A percentile compares a stretch with the other conserved stretches of the same genome.
Evolutionary conservation across 1,140 invertebrate genomes (phyloP).

Genomic region (Eriocheir sinensis): DNA sequence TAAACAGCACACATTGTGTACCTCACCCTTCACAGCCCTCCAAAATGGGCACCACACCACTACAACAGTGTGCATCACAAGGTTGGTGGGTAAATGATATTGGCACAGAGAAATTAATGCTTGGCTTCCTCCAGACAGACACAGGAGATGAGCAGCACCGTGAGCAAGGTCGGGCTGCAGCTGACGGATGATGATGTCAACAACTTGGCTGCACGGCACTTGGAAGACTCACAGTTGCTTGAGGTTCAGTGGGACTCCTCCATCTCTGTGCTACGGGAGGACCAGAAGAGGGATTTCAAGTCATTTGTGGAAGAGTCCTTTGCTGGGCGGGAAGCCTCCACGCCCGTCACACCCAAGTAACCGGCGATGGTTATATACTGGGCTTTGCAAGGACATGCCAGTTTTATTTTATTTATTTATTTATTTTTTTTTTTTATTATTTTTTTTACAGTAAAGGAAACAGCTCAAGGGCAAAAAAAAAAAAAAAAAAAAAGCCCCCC

Average conservation of each 20-base stretch:
- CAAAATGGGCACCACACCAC: no score
- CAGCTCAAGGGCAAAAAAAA: no score
- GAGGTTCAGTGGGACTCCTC: conserved; percentile 90
- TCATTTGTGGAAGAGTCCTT: conserved; percentile 88
- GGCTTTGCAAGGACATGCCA: no score
- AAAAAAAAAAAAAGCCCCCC: no score
- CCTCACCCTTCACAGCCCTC: not conserved
- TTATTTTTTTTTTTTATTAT: no score
- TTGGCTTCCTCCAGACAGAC: conserved; percentile 84
- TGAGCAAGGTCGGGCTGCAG: conserved; percentile 83
- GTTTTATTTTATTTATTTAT: no score
- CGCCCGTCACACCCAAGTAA: conserved; percentile 71
- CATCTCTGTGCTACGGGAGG: conserved; percentile 87
- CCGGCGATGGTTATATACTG: no score
- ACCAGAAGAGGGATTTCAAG: conserved; percentile 88
- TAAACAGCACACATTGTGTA: no score
- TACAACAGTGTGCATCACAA: no score
- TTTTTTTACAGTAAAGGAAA: no score
- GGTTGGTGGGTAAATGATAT: no score
- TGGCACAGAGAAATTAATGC: no score
- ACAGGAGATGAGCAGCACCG: conserved; percentile 89
- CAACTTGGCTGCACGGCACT: conserved; percentile 88
- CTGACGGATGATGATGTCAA: conserved; percentile 91
- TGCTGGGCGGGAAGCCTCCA: conserved; percentile 61
- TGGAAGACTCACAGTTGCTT: conserved; percentile 89